These are phyloP conservation scores for Atherinomorus stipes DNA, from an alignment of 2,113 vertebrate species.

Conservation along the genomic window DNA sequence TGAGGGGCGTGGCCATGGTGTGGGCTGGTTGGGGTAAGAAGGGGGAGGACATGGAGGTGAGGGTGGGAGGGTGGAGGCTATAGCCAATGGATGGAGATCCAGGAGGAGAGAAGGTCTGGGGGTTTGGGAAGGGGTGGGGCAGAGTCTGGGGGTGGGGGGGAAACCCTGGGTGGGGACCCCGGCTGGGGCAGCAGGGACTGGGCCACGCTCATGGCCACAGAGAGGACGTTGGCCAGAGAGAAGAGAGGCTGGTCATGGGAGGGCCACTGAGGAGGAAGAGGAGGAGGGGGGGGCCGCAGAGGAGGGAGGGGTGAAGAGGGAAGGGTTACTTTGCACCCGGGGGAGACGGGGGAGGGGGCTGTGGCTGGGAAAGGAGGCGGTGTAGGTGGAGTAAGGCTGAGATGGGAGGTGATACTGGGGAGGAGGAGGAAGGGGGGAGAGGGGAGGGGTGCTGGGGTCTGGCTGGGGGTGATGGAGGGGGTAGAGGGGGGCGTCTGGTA, in stretches of 20 bases:
- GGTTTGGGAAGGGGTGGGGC: background rate
- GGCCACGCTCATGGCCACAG: slow-evolving; percentile 92
- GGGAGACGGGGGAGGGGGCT: background rate
- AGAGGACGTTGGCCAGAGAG: slow-evolving; percentile 89
- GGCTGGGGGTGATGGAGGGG: background rate
- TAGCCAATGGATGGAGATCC: slow-evolving; percentile 31
- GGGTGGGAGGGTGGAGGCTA: background rate
- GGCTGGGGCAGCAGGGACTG: slow-evolving; percentile 85
- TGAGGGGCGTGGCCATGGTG: slow-evolving; percentile 4
- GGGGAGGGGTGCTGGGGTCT: too few species aligned
- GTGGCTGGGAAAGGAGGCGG: background rate
- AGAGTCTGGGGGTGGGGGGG: slow-evolving; percentile 31
- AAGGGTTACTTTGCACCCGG: slow-evolving; percentile 23
- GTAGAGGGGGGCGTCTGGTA: slow-evolving; percentile 6
- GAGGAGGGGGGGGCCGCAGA: slow-evolving; percentile 2
- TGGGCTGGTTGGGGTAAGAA: background rate
- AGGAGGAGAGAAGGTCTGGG: slow-evolving; percentile 12
- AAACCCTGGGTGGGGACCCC: slow-evolving; percentile 56
- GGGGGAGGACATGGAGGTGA: slow-evolving; percentile 29
- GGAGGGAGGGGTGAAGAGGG: slow-evolving; percentile 2
- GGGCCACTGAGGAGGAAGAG: slow-evolving; percentile 52
- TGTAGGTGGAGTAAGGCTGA: slow-evolving; percentile 26
- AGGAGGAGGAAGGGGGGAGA: too few species aligned
- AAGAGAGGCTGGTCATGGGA: slow-evolving; percentile 81
- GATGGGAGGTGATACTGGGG: too few species aligned